A percentile compares a stretch with the other conserved stretches of the same genome.
These are phyloP conservation scores for Mya arenaria DNA, from an alignment of 1,140 invertebrate species.

Conservation along the genomic window DNA sequence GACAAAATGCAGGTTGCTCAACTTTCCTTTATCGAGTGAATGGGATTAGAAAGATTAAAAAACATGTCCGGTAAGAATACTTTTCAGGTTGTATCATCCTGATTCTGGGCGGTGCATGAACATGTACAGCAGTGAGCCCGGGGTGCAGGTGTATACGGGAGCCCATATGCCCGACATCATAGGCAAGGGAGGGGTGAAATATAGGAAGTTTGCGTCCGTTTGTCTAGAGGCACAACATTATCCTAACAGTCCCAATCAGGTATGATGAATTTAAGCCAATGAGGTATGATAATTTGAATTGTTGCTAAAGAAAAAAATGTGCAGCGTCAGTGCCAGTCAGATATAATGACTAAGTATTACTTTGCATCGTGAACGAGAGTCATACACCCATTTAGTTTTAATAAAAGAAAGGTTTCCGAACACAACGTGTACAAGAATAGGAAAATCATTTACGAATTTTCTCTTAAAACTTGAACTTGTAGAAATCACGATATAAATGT, in stretches of 20 bases:
- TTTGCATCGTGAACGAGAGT: background rate
- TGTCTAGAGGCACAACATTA: conserved; percentile 96
- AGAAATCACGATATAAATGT: background rate
- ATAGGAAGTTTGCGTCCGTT: conserved; percentile 90
- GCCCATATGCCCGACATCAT: conserved; percentile 86
- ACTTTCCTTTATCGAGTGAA: no score
- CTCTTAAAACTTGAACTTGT: background rate
- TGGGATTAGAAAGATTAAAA: no score
- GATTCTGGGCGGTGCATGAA: conserved; percentile 88
- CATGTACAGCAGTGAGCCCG: conserved; percentile 92
- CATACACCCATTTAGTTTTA: background rate
- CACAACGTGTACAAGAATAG: no score
- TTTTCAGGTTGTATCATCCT: conserved; percentile 62
- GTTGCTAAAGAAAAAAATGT: background rate
- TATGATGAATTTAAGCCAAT: conserved; percentile 75
- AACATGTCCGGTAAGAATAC: no score
- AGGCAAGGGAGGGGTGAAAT: conserved; percentile 88
- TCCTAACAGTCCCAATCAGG: conserved; percentile 94
- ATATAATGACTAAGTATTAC: background rate
- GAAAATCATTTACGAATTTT: background rate
- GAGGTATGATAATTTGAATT: background rate
- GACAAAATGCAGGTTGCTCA: no score
- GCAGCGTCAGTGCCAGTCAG: background rate
- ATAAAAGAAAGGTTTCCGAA: background rate
- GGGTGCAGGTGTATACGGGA: conserved; percentile 94